A percentile compares a stretch with the other conserved stretches of the same genome.
Conservation (phyloP, 2,113 vertebrate genomes). For the Nesogale talazaci region DNA sequence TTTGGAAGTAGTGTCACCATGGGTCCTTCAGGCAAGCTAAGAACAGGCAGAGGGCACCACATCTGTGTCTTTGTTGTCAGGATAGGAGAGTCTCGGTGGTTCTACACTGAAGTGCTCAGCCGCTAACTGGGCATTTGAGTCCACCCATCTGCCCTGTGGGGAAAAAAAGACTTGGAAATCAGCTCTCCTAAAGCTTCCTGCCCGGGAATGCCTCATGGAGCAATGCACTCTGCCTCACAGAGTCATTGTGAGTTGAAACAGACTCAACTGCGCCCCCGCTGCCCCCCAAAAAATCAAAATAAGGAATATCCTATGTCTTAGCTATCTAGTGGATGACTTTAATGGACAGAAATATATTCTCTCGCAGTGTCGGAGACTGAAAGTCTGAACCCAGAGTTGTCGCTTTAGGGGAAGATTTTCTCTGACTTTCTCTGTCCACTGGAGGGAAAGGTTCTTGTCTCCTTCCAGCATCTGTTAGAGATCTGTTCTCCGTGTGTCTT, state of each 20-base stretch:
- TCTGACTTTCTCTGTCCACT: neutral
- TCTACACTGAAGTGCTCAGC: neutral
- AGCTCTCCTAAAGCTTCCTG: neutral
- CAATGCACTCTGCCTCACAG: no score
- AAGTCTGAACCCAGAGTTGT: neutral
- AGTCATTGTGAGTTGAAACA: no score
- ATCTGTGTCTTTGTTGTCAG: no score
- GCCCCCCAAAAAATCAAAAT: no score
- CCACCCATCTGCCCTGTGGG: no score
- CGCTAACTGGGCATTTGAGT: neutral
- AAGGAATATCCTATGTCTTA: no score
- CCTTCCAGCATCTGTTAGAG: neutral
- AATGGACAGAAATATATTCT: neutral
- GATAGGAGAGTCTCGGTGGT: no score
- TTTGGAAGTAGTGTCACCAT: no score
- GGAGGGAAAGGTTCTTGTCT: neutral
- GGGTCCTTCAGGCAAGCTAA: no score
- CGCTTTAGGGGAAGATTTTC: neutral
- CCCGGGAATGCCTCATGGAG: neutral
- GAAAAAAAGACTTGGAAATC: neutral
- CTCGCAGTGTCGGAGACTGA: neutral
- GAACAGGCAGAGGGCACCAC: no score
- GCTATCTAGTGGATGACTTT: neutral
- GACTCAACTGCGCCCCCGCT: no score
- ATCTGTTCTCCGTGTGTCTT: neutral